Conservation (phyloP, 2,113 vertebrate genomes). For the Aythya baeri region DNA sequence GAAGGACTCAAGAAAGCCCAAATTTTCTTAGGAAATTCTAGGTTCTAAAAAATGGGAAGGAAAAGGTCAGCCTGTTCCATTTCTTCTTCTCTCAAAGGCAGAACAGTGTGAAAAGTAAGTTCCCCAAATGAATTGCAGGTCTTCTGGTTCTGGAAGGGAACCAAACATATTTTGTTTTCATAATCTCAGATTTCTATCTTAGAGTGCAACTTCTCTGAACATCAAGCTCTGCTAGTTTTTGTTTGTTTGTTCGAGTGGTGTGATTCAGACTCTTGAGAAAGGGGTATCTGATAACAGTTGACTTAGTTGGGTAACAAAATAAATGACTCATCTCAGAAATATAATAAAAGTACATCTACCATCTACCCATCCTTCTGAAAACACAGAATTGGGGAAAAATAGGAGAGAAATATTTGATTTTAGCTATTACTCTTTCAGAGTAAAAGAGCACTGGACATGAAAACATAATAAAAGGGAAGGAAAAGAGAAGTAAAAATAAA, state of each 20-base stretch:
- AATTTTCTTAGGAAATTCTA: neutral
- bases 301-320: neutral
- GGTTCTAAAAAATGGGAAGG: neutral
- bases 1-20: neutral
- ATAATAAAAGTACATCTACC: neutral
- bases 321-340: neutral
- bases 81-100: neutral
- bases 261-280: neutral
- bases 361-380: neutral
- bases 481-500: neutral
- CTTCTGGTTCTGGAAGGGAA: neutral
- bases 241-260: too few relatives aligned
- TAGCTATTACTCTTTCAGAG: neutral
- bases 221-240: neutral
- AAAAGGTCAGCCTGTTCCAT: neutral
- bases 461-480: neutral
- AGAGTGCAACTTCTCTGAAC: neutral
- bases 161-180: neutral
- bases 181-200: neutral
- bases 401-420: neutral
- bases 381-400: neutral
- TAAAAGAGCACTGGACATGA: neutral
- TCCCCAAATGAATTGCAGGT: neutral
- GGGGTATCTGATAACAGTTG: neutral
- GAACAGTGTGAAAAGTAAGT: neutral